Base-by-base conservation (phyloP, 2,113 vertebrate species). In the Calidris pugnax region DNA sequence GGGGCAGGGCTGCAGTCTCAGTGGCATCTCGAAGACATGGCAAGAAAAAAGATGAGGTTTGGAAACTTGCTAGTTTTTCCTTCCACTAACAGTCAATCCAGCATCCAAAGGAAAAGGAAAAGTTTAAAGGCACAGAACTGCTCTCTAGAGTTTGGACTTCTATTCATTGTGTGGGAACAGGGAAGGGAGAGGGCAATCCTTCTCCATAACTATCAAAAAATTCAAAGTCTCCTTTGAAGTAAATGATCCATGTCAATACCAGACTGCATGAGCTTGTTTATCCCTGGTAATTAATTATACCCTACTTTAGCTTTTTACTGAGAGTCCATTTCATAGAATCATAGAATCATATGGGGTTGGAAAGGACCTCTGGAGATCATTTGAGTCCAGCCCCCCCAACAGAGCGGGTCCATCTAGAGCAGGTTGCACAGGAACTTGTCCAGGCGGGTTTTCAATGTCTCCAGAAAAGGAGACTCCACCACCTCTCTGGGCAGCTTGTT, bases 21-120 rank as follows among this genome's bases (percentile, higher is more conserved):
- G 26, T 12, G 13, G 3, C 16, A 48, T 27, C 69, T 23, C 0
- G 0, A 35, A 32, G 27, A 7, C 0, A 0, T 17, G 9, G n/a
- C 30, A 66, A 50, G 45, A 60, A 50, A 57, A n/a, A 28, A 66
- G 9, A 73, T 51, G 23, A 53, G 7, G 6, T 87, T 78, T 41
- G 63, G 53, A 56, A 48, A 67, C 14, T 43, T 82, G n/a, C 23
- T 1, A 1, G 5, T 18, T 81, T 69, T 83, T 66, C 22, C 33
- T 78, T 74, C 9, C 9, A 27, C 17, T 64, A 23, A 14, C 23
- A 55, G 59, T 69, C 60, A 78, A 33, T 14, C 16, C 26, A 63
- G 30, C 35, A 26, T 30, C 22, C 14, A n/a, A 79, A 43, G 48
- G 37, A 59, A 79, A 75, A 47, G 20, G 62, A 77, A 48, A 35